Base-by-base conservation (phyloP, 2,113 vertebrate species). In the Serinus canaria region DNA sequence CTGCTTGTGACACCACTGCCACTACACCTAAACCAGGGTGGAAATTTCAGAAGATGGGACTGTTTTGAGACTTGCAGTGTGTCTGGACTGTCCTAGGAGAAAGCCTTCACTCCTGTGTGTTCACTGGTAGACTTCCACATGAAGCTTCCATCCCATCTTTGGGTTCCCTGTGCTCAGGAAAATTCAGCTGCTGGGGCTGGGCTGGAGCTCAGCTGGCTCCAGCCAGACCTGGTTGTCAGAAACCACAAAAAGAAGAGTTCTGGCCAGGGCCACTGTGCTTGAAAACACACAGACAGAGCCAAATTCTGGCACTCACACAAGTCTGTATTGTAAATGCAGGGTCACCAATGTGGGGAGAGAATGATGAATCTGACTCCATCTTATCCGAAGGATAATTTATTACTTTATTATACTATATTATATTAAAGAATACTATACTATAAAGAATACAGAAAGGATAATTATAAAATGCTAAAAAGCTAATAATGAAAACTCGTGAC, bases 291-390 rank as follows among this genome's bases (percentile, higher is more conserved):
- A 75, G 16, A 85, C 0, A 59, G 24, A 21, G 14, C 3, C 58
- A 83, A 76, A 52, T 66, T 64, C 67, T 89, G 72, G 28, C 55
- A 62, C 30, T 53, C 37, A 31, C 6, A 23, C 10, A 50, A 58
- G 13, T 37, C 52, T 53, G 16, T 3, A 30, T 30, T 53, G 52
- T 30, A 53, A 53, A 53, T 30, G 28, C 52, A 53, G 28, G 52
- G 17, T 53, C 28, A 30, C 52, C 1, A 0, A 53, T 4, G 2
- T 2, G 2, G 28, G 52, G 52, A 30, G 52, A 53, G 28, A 30
- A 18, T 30, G 16, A 53, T 30, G 52, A 10, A 18, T 30, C 52
- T 30, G 28, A 53, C 52, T 30, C 52, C 52, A 53, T 30, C 1
- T 53, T 19, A 1, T 11, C 28, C 18, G 52, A 53, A 30, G 16